Evolutionary conservation across 1,140 invertebrate genomes (phyloP).

Genomic region (Palaemon carinicauda): DNA sequence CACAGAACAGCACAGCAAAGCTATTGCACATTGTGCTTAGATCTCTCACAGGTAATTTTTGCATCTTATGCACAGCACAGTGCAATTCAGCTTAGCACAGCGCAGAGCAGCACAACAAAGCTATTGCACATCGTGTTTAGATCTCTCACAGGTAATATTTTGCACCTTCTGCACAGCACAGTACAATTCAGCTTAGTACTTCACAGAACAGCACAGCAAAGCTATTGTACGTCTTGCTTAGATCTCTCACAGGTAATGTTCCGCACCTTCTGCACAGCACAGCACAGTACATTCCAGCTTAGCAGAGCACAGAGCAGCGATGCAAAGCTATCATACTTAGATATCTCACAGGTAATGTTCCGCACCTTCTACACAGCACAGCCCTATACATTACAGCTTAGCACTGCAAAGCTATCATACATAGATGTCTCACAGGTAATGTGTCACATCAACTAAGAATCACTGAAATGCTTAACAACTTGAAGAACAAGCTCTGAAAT

Average conservation of each 20-base stretch:
- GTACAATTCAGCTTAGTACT: neutral
- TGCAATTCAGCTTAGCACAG: conserved; percentile 11
- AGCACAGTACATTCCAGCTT: neutral
- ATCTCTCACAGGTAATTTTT: neutral
- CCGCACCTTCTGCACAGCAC: conserved; percentile 18
- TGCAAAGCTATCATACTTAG: conserved; percentile 3
- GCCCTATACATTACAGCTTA: neutral
- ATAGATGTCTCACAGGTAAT: conserved; percentile 1
- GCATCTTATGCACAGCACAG: conserved; percentile 23
- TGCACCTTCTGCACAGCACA: conserved; percentile 21
- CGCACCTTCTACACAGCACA: conserved; percentile 24
- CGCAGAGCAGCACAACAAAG: conserved; percentile 22
- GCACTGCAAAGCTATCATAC: conserved; percentile 6
- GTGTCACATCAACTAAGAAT: neutral
- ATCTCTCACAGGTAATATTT: neutral
- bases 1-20: conserved; percentile 24
- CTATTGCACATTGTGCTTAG: conserved; percentile 4
- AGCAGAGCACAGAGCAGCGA: no score
- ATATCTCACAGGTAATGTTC: neutral
- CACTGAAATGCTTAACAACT: no score
- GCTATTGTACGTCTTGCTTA: neutral
- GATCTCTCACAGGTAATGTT: conserved; percentile 2
- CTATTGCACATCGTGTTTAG: neutral
- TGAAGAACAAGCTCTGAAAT: no score
- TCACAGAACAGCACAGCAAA: conserved; percentile 18